Conservation (phyloP, 1,140 invertebrate species). For the Lepidostoma basale region DNA sequence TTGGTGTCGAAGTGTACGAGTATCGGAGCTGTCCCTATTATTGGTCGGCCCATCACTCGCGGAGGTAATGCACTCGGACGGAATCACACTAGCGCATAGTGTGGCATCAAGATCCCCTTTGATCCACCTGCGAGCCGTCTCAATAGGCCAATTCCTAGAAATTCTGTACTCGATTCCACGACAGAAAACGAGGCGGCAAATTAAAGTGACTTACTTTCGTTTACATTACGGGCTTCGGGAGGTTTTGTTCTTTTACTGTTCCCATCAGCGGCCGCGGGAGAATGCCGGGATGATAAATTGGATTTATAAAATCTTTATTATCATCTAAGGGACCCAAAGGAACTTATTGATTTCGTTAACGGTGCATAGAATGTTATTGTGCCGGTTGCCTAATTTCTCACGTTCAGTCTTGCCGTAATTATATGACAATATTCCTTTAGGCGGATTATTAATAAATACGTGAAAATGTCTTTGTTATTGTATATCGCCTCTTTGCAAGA, state of each 20-base stretch:
- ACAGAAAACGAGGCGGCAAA: slow-evolving; percentile 41
- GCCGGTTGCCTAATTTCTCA: neutral
- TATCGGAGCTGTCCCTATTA: slow-evolving; percentile 8
- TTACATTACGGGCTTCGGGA: slow-evolving; percentile 24
- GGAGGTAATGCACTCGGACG: slow-evolving; percentile 13
- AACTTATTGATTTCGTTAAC: slow-evolving; percentile 30
- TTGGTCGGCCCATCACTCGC: slow-evolving; percentile 20
- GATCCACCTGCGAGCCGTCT: slow-evolving; percentile 26
- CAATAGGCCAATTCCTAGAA: slow-evolving; percentile 43
- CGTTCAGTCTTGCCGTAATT: neutral
- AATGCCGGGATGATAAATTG: slow-evolving; percentile 37
- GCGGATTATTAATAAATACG: too few species aligned
- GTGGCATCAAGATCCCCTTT: slow-evolving; percentile 33
- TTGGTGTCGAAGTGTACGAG: neutral
- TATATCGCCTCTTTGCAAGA: too few species aligned
- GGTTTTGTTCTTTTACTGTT: slow-evolving; percentile 18
- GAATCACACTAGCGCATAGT: slow-evolving; percentile 7
- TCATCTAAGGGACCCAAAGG: slow-evolving; percentile 5
- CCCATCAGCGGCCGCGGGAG: slow-evolving; percentile 8
- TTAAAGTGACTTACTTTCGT: slow-evolving; percentile 45
- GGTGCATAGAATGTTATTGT: neutral
- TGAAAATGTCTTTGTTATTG: too few species aligned
- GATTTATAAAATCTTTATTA: slow-evolving; percentile 44
- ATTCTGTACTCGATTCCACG: slow-evolving; percentile 22
- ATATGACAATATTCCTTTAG: too few species aligned